Conservation (phyloP, 2,888 invertebrate species). For the Nysson spinosus region DNA sequence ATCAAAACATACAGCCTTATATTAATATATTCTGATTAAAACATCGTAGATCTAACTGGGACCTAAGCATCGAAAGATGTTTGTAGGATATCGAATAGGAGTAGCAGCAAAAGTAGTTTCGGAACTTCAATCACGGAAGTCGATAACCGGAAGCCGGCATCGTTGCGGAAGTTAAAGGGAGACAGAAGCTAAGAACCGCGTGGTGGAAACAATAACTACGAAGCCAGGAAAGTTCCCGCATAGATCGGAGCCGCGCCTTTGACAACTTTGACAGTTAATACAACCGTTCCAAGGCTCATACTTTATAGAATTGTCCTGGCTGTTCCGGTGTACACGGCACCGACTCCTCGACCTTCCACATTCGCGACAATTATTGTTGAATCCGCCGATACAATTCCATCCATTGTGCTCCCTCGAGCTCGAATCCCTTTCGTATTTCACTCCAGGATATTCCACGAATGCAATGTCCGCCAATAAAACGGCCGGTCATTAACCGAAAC, state of each 20-base stretch:
- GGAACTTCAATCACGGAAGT: constrained; percentile 56
- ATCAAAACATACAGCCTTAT: too few relatives aligned
- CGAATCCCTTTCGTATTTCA: too few relatives aligned
- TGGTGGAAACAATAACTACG: constrained; percentile 50
- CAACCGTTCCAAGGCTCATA: background rate
- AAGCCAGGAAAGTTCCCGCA: constrained; percentile 41
- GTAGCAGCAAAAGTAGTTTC: background rate
- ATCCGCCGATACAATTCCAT: constrained; percentile 7
- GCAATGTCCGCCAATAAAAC: too few relatives aligned
- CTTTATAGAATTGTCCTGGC: background rate
- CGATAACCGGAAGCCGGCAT: constrained; percentile 45
- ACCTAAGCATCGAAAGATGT: too few relatives aligned
- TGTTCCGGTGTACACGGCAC: background rate
- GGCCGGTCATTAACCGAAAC: too few relatives aligned
- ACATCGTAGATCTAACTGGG: too few relatives aligned
- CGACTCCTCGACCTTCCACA: constrained; percentile 2
- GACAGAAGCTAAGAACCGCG: background rate
- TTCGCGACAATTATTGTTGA: constrained; percentile 30
- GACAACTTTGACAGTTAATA: constrained; percentile 63
- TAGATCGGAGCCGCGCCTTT: constrained; percentile 41
- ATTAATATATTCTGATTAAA: too few relatives aligned
- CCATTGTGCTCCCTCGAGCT: background rate
- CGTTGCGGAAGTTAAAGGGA: constrained; percentile 29
- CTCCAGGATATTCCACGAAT: too few relatives aligned
- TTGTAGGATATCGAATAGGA: background rate